Conservation (phyloP, 2,113 vertebrate species). For the Bombycilla garrulus region DNA sequence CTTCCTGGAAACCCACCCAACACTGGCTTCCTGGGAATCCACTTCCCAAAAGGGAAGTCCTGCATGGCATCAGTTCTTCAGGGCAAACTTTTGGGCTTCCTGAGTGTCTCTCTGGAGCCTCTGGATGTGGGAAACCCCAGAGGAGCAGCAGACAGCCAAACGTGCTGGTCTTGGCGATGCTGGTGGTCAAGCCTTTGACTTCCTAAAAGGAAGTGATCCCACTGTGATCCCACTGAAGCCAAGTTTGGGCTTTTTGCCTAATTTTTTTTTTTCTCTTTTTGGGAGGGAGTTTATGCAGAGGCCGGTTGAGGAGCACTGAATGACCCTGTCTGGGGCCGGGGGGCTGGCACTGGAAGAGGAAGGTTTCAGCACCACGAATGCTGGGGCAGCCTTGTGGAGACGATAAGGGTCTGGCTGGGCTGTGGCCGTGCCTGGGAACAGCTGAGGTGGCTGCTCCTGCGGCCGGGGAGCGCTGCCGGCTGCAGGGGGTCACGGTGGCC, state of each 20-base stretch:
- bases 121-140: neutral
- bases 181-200: neutral
- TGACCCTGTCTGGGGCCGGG: neutral
- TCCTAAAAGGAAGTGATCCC: neutral
- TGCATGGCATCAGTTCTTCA: neutral
- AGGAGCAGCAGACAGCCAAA: neutral
- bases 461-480: rapidly evolving
- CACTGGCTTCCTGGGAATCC: neutral
- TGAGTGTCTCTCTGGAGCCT: neutral
- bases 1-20: neutral
- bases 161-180: neutral
- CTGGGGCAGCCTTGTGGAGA: neutral
- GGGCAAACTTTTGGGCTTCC: neutral
- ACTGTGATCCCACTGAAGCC: neutral
- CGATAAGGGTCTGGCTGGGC: neutral
- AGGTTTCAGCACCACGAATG: neutral
- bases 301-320: neutral
- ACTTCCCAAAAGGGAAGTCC: neutral
- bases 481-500: neutral
- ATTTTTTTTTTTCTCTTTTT: neutral
- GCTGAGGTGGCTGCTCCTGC: rapidly evolving
- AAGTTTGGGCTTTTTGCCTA: neutral
- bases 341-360: neutral
- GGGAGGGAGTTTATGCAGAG: neutral
- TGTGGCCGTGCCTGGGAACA: neutral